These are phyloP conservation scores for Cephalotes varians DNA, from an alignment of 2,888 invertebrate species.

Conservation along the genomic window DNA sequence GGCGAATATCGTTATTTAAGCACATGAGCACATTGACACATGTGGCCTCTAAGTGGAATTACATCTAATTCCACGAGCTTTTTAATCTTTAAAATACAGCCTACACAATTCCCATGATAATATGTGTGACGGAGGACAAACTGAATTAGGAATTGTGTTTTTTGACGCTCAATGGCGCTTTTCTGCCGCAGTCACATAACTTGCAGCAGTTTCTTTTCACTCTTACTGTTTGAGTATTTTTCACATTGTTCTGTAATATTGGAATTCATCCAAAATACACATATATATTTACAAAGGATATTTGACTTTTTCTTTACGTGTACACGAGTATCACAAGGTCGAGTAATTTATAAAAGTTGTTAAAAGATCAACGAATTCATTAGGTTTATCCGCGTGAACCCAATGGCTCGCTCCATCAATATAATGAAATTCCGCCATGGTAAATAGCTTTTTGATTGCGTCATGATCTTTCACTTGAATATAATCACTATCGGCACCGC, in stretches of 20 bases:
- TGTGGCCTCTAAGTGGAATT: constrained; percentile 53
- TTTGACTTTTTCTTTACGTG: constrained; percentile 48
- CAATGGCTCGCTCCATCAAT: constrained; percentile 96
- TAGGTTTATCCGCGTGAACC: constrained; percentile 97
- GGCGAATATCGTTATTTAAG: constrained; percentile 6
- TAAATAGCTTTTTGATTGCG: constrained; percentile 90
- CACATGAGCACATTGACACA: constrained; percentile 34
- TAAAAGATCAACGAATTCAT: constrained; percentile 90
- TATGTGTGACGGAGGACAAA: constrained; percentile 7
- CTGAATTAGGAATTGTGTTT: constrained; percentile 18
- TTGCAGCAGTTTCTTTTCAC: constrained; percentile 55
- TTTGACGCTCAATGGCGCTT: constrained; percentile 47
- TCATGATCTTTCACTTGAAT: constrained; percentile 89
- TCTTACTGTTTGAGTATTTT: constrained; percentile 59
- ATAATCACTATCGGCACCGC: constrained; percentile 93
- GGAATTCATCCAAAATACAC: constrained; percentile 69
- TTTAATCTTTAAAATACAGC: constrained; percentile 43
- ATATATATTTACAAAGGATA: constrained; percentile 72
- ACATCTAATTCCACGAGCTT: constrained; percentile 48
- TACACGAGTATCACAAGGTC: constrained; percentile 43
- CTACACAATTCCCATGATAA: constrained; percentile 40
- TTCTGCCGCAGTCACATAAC: constrained; percentile 47
- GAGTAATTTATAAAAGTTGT: constrained; percentile 88
- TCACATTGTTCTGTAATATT: constrained; percentile 65
- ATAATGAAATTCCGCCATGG: constrained; percentile 89